A percentile compares a stretch with the other conserved stretches of the same genome.
phyloP scores from a whole-genome alignment of 2,888 invertebrate species.

The Mactromeris polynyma region DNA sequence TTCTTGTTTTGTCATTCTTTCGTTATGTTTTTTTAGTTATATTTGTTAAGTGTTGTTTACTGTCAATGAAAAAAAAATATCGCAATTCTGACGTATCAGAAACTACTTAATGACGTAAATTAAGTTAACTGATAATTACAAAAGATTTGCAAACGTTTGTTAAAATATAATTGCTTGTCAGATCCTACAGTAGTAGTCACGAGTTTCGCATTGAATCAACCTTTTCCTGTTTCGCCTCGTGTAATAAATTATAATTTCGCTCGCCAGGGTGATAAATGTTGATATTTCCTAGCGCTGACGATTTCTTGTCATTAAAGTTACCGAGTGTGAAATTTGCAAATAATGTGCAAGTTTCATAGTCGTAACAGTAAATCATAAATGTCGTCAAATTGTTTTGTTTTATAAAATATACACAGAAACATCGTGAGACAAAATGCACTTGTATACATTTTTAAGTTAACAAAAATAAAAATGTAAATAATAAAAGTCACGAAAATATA shows the following conservation, averaged over 20 bases:
- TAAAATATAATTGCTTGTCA: not conserved
- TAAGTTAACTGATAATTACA: not conserved
- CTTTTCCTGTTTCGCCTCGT: not conserved
- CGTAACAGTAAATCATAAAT: not conserved
- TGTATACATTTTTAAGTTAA: not conserved
- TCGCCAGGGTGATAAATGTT: not conserved
- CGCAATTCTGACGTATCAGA: not conserved
- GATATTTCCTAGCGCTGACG: not conserved
- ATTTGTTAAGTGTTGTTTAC: not conserved
- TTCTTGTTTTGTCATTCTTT: not conserved
- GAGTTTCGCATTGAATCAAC: not conserved
- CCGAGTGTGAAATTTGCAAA: slow-evolving; percentile 5
- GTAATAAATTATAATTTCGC: not conserved
- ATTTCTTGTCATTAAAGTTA: not conserved
- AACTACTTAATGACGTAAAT: not conserved
- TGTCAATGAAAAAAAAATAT: not conserved
- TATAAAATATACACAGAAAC: not conserved
- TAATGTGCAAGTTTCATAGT: not conserved
- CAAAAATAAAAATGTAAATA: not conserved
- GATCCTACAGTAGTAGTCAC: not conserved
- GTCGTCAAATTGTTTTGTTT: not conserved
- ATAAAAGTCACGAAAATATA: not conserved
- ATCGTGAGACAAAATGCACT: not conserved
- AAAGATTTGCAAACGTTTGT: not conserved
- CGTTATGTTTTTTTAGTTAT: not conserved